Evolutionary conservation across 1,140 invertebrate species (phyloP).

Genomic region (Calycopis cecrops): DNA sequence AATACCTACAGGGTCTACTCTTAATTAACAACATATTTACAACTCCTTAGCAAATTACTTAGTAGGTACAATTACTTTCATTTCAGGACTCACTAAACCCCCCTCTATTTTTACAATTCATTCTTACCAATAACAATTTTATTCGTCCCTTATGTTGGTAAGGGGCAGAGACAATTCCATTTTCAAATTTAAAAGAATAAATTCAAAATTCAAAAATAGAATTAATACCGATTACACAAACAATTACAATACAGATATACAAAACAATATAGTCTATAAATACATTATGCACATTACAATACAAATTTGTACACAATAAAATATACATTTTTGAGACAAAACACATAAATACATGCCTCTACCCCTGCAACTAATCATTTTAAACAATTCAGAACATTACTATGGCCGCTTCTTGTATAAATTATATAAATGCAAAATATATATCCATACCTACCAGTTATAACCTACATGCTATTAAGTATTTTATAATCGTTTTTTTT

Average conservation of each 20-base stretch:
- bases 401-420: conserved; percentile 19
- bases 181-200: neutral
- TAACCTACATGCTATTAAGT: conserved; percentile 55
- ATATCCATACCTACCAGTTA: conserved; percentile 36
- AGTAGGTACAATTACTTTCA: conserved; percentile 57
- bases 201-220: neutral
- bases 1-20: conserved; percentile 68
- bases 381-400: conserved; percentile 13
- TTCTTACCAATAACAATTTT: conserved; percentile 47
- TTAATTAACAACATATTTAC: conserved; percentile 69
- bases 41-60: conserved; percentile 49
- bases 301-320: conserved; percentile 9
- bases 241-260: conserved; percentile 6
- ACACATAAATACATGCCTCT: conserved; percentile 8
- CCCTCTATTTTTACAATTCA: conserved; percentile 55
- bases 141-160: conserved; percentile 34
- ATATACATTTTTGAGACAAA: conserved; percentile 14
- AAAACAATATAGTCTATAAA: conserved; percentile 8
- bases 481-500: conserved; percentile 43
- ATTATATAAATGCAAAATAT: conserved; percentile 19
- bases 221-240: conserved; percentile 7
- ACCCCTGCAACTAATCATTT: conserved; percentile 12
- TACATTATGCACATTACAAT: conserved; percentile 10
- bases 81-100: conserved; percentile 31
- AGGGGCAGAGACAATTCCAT: conserved; percentile 28